A percentile compares a stretch with the other conserved stretches of the same genome.
Conservation (phyloP, 2,888 invertebrate genomes). For the Zygogramma bicolorata region DNA sequence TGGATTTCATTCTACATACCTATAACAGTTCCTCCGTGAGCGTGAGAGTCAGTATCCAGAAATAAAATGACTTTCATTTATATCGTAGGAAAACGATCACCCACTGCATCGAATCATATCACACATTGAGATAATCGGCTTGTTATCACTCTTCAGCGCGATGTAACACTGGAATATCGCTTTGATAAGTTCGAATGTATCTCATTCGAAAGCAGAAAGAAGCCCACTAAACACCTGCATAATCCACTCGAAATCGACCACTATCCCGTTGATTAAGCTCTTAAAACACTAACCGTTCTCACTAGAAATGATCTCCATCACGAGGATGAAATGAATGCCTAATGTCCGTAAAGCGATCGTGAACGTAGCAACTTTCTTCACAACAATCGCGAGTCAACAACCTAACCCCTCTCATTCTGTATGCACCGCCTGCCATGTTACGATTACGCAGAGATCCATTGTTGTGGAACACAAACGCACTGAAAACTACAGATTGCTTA, state of each 20-base stretch:
- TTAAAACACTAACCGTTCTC: background rate
- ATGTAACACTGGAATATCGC: no score
- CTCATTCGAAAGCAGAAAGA: no score
- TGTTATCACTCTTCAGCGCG: no score
- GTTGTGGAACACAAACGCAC: background rate
- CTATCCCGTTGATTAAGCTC: background rate
- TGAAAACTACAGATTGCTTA: background rate
- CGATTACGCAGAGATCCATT: background rate
- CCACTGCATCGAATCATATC: no score
- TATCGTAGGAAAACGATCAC: no score
- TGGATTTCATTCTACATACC: no score
- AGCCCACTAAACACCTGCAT: background rate
- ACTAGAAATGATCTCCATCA: background rate
- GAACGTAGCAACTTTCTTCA: constrained; percentile 32
- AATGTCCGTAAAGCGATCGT: background rate
- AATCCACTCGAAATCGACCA: background rate
- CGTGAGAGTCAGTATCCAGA: no score
- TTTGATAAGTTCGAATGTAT: no score
- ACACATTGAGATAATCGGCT: no score
- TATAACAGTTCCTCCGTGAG: no score
- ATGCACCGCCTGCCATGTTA: background rate
- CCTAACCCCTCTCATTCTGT: constrained; percentile 27
- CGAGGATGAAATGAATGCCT: background rate
- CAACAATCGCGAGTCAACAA: constrained; percentile 36
- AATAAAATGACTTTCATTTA: no score